Conservation (phyloP, 1,140 invertebrate species). For the Drosophila lowei region DNA sequence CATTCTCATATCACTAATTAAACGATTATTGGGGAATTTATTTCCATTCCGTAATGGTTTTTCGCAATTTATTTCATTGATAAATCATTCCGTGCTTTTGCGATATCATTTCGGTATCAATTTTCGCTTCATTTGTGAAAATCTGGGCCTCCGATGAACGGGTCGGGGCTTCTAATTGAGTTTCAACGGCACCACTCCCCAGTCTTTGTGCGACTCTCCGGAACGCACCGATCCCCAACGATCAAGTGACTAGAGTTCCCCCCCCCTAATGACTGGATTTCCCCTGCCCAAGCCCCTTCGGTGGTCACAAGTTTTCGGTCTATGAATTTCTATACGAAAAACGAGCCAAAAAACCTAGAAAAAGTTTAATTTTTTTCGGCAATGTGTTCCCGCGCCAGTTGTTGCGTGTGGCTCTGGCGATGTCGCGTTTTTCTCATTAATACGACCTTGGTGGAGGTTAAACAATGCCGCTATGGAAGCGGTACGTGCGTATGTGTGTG, state of each 20-base stretch:
- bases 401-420: slow-evolving; percentile 59
- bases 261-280: too few relatives aligned
- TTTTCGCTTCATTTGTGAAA: slow-evolving; percentile 11
- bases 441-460: slow-evolving; percentile 80
- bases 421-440: slow-evolving; percentile 64
- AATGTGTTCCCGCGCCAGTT: slow-evolving; percentile 43
- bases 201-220: too few relatives aligned
- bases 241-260: too few relatives aligned
- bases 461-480: slow-evolving; percentile 43
- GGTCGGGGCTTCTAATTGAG: slow-evolving; percentile 18
- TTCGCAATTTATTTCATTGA: slow-evolving; percentile 15
- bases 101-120: slow-evolving; percentile 7
- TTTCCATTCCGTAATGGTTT: too few relatives aligned
- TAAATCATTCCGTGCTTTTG: slow-evolving; percentile 2
- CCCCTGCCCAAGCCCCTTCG: too few relatives aligned
- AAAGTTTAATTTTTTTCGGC: slow-evolving; percentile 46
- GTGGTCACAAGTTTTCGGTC: slow-evolving; percentile 24
- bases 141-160: background rate
- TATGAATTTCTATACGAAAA: slow-evolving; percentile 46
- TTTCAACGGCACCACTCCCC: slow-evolving; percentile 16
- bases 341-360: slow-evolving; percentile 2
- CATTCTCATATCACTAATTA: slow-evolving; percentile 19
- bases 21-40: slow-evolving; percentile 16
- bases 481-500: slow-evolving; percentile 22
- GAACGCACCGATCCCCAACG: too few relatives aligned